phyloP scores from a whole-genome alignment of 2,113 vertebrate species.

The Thamnophis sirtalis region DNA sequence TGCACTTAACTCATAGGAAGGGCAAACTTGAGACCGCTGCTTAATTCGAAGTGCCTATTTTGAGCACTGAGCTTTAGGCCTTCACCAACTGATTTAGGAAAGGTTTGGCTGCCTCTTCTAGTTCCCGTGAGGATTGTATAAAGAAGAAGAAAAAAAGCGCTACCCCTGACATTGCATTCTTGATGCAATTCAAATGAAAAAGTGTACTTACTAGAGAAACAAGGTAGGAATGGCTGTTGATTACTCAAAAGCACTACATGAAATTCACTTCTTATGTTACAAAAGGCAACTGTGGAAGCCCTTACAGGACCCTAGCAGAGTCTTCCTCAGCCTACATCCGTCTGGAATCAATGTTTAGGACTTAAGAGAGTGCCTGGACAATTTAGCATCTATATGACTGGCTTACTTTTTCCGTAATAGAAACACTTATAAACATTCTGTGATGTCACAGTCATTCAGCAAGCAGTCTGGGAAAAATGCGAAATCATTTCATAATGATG shows the following conservation, averaged over 20 bases:
- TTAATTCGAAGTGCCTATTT: constrained; percentile 35
- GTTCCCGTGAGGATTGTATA: not conserved
- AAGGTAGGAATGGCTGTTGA: not conserved
- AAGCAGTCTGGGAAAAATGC: too few species aligned
- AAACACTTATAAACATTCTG: not conserved
- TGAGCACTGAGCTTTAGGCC: constrained; percentile 25
- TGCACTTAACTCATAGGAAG: constrained; percentile 48
- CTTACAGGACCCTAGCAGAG: not conserved
- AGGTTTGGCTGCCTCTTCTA: not conserved
- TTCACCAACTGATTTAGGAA: constrained; percentile 15
- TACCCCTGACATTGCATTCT: not conserved
- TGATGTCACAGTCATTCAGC: not conserved
- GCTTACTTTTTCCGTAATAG: not conserved
- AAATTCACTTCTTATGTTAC: not conserved
- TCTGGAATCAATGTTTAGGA: not conserved
- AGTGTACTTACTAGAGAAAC: not conserved
- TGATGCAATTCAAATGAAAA: not conserved
- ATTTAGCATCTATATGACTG: not conserved
- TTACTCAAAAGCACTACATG: not conserved
- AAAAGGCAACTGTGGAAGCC: not conserved
- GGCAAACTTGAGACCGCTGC: constrained; percentile 23
- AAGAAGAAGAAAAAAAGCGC: not conserved
- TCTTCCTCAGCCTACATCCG: not conserved
- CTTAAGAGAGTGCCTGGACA: not conserved
- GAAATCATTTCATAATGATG: not conserved